A percentile compares a stretch with the other conserved stretches of the same genome.
Evolutionary conservation across 2,888 invertebrate species (phyloP).

Genomic region (Andrena hattorfiana): DNA sequence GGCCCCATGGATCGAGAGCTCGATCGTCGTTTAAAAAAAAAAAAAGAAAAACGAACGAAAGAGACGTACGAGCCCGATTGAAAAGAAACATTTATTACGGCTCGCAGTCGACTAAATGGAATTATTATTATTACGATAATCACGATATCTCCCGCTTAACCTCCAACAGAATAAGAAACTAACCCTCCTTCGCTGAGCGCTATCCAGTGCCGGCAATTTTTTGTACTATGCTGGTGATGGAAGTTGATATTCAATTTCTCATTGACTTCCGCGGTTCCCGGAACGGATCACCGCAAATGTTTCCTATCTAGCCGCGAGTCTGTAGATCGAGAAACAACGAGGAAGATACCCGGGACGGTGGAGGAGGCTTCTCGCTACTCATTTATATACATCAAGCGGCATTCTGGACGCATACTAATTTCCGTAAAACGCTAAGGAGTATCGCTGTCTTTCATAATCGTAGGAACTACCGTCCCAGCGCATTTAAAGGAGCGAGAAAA

Average conservation of each 20-base stretch:
- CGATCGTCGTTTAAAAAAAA: conserved; percentile 15
- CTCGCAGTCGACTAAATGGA: conserved; percentile 12
- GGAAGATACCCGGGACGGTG: conserved; percentile 67
- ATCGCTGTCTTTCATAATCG: conserved; percentile 69
- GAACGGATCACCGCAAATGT: conserved; percentile 45
- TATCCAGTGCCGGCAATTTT: conserved; percentile 69
- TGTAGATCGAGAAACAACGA: conserved; percentile 66
- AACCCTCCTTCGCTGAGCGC: conserved; percentile 50
- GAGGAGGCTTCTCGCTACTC: conserved; percentile 67
- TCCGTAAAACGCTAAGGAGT: conserved; percentile 72
- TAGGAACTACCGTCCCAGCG: conserved; percentile 68
- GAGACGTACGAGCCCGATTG: background rate
- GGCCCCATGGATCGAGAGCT: conserved; percentile 7
- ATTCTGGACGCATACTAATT: conserved; percentile 67
- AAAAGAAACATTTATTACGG: background rate
- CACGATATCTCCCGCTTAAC: background rate
- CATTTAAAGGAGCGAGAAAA: conserved; percentile 44
- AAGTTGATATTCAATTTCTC: conserved; percentile 63
- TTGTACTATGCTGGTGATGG: conserved; percentile 68
- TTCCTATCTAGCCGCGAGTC: conserved; percentile 58
- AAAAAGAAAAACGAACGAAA: background rate
- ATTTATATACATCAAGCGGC: conserved; percentile 64
- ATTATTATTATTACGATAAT: conserved; percentile 24
- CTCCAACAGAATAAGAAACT: conserved; percentile 32
- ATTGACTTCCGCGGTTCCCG: conserved; percentile 52